Conservation (phyloP, 2,113 vertebrate species). For the Chinchilla lanigera region DNA sequence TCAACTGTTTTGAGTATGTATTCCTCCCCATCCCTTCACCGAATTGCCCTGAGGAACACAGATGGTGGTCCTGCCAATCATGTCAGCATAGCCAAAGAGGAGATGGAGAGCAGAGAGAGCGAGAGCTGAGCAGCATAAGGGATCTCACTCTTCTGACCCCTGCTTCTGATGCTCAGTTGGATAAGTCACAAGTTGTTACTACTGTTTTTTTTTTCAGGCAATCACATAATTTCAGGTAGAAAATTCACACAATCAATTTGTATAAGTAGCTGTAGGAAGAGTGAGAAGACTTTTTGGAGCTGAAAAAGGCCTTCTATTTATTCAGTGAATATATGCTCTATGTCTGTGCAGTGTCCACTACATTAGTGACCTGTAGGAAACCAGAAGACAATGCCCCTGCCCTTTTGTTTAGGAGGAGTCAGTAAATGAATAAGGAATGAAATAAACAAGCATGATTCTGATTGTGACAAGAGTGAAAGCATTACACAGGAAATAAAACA, state of each 20-base stretch:
- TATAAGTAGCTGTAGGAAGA: not conserved
- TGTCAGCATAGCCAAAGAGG: not conserved
- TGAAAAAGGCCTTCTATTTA: not conserved
- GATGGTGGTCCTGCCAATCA: conserved; percentile 44
- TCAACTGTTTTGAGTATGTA: not conserved
- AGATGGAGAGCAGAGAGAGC: not conserved
- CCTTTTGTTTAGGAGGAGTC: not conserved
- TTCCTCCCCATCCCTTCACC: not conserved
- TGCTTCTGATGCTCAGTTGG: not conserved
- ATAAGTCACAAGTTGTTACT: conserved; percentile 48
- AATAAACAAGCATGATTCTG: not conserved
- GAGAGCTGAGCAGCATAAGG: not conserved
- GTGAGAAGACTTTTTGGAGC: not conserved
- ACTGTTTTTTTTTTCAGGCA: conserved; percentile 61
- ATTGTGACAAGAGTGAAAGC: not conserved
- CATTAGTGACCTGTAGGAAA: not conserved
- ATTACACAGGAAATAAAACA: not conserved
- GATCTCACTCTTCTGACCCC: not conserved
- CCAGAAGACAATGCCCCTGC: not conserved
- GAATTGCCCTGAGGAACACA: conserved; percentile 7
- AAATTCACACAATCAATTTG: not conserved
- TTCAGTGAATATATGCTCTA: not conserved
- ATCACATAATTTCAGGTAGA: conserved; percentile 37
- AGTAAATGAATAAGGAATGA: not conserved
- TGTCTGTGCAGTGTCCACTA: not conserved